These are phyloP conservation scores for Drosophila simulans DNA, from an alignment of 1,140 invertebrate genomes.

Conservation along the genomic window DNA sequence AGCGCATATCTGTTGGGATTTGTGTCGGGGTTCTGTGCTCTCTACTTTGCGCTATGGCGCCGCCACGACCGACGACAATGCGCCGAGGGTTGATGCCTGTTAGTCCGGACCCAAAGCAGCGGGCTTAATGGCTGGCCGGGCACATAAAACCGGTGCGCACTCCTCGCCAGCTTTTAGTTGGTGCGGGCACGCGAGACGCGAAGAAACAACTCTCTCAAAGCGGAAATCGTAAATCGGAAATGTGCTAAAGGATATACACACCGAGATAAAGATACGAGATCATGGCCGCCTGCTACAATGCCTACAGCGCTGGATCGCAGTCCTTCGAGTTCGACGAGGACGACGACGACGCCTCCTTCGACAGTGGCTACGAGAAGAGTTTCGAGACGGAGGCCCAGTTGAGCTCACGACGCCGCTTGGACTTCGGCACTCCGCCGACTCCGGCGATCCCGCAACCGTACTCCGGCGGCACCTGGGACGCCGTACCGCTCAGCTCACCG, in stretches of 20 bases:
- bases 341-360: conserved; percentile 88
- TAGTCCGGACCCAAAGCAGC: conserved; percentile 60
- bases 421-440: conserved; percentile 43
- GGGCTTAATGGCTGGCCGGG: conserved; percentile 73
- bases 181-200: conserved; percentile 75
- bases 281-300: conserved; percentile 82
- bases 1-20: conserved; percentile 81
- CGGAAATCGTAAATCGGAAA: conserved; percentile 40
- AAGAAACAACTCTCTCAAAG: conserved; percentile 18
- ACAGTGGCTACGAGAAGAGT: conserved; percentile 89
- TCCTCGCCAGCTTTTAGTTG: conserved; percentile 79
- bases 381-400: conserved; percentile 84
- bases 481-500: conserved; percentile 50
- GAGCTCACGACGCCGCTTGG: conserved; percentile 65
- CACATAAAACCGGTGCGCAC: conserved; percentile 78
- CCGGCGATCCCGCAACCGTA: conserved; percentile 26
- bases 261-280: conserved; percentile 22
- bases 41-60: conserved; percentile 69
- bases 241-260: conserved; percentile 21
- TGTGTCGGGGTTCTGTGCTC: conserved; percentile 29
- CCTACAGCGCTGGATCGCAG: conserved; percentile 70
- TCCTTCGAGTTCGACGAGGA: conserved; percentile 87
- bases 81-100: conserved; percentile 77
- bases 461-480: conserved; percentile 49
- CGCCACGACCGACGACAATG: conserved; percentile 83